phyloP scores from a whole-genome alignment of 2,797 vertebrate species.

The Luscinia luscinia region DNA sequence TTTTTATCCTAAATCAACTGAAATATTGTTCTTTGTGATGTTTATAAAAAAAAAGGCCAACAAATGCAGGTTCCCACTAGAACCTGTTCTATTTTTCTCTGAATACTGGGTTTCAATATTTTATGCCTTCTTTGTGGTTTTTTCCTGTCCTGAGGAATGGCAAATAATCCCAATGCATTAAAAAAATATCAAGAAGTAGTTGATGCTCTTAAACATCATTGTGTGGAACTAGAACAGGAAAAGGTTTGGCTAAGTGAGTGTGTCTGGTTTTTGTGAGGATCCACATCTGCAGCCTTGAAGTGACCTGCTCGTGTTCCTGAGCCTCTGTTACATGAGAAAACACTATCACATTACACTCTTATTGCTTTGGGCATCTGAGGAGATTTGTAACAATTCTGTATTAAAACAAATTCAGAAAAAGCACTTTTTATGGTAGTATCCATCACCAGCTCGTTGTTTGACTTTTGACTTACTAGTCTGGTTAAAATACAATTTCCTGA shows the following conservation, averaged over 20 bases:
- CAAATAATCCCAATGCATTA: background rate
- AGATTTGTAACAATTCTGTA: background rate
- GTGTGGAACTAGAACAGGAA: background rate
- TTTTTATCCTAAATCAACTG: background rate
- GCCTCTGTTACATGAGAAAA: background rate
- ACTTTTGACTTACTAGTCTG: background rate
- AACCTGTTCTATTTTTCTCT: background rate
- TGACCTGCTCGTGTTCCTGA: background rate
- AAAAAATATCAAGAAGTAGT: background rate
- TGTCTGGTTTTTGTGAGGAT: background rate
- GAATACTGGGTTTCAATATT: background rate
- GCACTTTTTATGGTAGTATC: background rate
- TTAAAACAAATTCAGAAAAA: background rate
- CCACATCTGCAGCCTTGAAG: background rate
- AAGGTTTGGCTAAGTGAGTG: background rate
- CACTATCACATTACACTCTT: background rate
- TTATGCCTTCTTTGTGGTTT: background rate
- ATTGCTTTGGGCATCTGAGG: background rate
- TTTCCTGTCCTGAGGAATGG: background rate
- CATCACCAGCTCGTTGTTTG: background rate
- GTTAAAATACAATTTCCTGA: background rate
- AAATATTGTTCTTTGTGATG: background rate
- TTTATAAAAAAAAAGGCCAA: background rate
- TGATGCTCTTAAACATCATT: background rate
- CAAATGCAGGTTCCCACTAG: background rate